These are phyloP conservation scores for Heliconius nattereri DNA, from an alignment of 1,140 invertebrate species.

Conservation along the genomic window DNA sequence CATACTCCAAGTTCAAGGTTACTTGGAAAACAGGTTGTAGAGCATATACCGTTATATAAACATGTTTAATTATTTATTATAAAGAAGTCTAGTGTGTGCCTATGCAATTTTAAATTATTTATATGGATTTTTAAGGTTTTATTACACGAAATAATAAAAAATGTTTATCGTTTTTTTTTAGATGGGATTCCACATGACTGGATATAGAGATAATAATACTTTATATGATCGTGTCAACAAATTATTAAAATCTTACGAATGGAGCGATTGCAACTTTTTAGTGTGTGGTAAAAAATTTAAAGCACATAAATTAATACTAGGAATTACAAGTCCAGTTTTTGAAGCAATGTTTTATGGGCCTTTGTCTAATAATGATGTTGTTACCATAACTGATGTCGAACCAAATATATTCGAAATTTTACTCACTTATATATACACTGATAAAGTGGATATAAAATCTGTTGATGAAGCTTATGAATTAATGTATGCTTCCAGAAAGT, in stretches of 20 bases:
- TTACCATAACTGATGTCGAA: conserved; percentile 80
- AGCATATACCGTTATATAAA: conserved; percentile 9
- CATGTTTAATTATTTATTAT: neutral
- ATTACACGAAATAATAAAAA: neutral
- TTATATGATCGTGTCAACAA: conserved; percentile 77
- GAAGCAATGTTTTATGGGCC: conserved; percentile 88
- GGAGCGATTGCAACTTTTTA: conserved; percentile 81
- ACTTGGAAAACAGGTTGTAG: conserved; percentile 5
- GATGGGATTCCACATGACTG: conserved; percentile 60
- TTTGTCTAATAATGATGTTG: conserved; percentile 79
- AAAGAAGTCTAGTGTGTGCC: neutral
- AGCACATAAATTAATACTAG: conserved; percentile 86
- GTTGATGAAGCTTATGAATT: conserved; percentile 81
- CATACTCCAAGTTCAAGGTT: conserved; percentile 49
- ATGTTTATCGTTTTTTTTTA: conserved; percentile 49
- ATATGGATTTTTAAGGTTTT: neutral
- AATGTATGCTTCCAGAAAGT: conserved; percentile 82
- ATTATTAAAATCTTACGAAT: conserved; percentile 76
- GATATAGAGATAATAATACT: conserved; percentile 51
- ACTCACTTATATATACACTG: conserved; percentile 82
- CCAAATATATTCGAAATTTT: conserved; percentile 81
- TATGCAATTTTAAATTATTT: neutral
- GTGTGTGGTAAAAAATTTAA: conserved; percentile 79
- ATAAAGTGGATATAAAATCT: conserved; percentile 75
- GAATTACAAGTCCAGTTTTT: conserved; percentile 87